phyloP scores from a whole-genome alignment of 2,797 vertebrate species.

The Pipistrellus pipistrellus region DNA sequence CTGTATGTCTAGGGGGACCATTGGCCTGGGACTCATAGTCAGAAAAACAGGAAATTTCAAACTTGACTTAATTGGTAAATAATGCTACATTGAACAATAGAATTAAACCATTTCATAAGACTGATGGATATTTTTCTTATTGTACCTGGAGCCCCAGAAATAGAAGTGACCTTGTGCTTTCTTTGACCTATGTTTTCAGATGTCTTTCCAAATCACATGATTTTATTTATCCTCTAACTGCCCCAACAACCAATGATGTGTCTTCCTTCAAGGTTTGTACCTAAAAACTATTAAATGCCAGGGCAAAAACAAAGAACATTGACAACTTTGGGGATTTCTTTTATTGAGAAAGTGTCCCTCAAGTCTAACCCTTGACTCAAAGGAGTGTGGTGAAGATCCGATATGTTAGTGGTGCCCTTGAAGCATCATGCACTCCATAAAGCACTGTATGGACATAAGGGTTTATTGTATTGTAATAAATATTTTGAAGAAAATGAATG shows the following conservation, averaged over 20 bases:
- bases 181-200: not conserved
- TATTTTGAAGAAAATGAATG: slow-evolving; percentile 59
- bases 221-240: not conserved
- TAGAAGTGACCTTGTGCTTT: not conserved
- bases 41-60: not conserved
- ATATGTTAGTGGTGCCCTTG: not conserved
- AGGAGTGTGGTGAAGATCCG: not conserved
- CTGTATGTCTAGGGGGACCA: not conserved
- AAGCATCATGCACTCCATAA: not conserved
- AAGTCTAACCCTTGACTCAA: not conserved
- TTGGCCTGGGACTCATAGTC: not conserved
- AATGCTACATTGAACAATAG: not conserved
- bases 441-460: not conserved
- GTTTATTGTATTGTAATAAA: not conserved
- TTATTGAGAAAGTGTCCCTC: not conserved
- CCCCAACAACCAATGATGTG: not conserved
- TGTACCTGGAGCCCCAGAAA: not conserved
- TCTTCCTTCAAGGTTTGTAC: not conserved
- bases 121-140: slow-evolving; percentile 20
- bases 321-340: not conserved
- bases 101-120: not conserved
- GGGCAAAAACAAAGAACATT: not conserved
- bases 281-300: not conserved
- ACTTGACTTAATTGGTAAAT: not conserved
- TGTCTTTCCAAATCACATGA: not conserved